Base-by-base conservation (phyloP, 1,140 invertebrate genomes). In the Heterodera schachtii region DNA sequence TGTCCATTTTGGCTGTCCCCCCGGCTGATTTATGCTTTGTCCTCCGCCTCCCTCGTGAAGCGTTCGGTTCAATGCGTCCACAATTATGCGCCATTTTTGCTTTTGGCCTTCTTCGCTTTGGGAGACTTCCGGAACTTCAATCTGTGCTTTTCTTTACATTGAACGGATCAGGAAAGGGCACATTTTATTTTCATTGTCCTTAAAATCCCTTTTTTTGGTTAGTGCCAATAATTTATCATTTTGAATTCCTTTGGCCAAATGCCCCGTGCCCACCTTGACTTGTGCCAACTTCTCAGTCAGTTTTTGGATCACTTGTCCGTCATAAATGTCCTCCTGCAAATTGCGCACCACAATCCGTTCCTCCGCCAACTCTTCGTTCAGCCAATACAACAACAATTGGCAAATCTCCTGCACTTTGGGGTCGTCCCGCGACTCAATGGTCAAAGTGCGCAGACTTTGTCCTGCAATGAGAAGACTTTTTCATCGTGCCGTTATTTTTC, bases 231-330 rank as follows among this genome's bases (percentile, higher is more conserved):
- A 31, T 31, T 31, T 31, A 31, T 1, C 31, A 31, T 31, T 31
- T 31, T 31, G 31, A 31, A 31, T 31, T 31, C 1, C 31, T 1
- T 31, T 31, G 31, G 31, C 31, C 31, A 31, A 31, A 31, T 44
- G 16, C 73, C 73, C 70, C 49, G 11, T 31, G 49, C 41, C 64
- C 44, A 82, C 81, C 73, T 87, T 88, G 66, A 89, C 88, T 21
- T 89, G 85, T 5, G 88, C 87, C 73, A 89, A 83, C 88, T 89
- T 91, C 94, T 94, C 94, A 85, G 98, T 92, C 9, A 99, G 91
- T 91, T 98, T 98, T 90, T 98, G 97, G 19, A 99, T 91, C 81
- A 98, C 94, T 92, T 98, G 97, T 11, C 97, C 97, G 93, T 99
- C 97, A 91, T 98, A 99, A 76, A 99, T 91, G 92, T 99, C 97